phyloP scores from a whole-genome alignment of 1,140 invertebrate species.

The Lepidotrigona ventralis region DNA sequence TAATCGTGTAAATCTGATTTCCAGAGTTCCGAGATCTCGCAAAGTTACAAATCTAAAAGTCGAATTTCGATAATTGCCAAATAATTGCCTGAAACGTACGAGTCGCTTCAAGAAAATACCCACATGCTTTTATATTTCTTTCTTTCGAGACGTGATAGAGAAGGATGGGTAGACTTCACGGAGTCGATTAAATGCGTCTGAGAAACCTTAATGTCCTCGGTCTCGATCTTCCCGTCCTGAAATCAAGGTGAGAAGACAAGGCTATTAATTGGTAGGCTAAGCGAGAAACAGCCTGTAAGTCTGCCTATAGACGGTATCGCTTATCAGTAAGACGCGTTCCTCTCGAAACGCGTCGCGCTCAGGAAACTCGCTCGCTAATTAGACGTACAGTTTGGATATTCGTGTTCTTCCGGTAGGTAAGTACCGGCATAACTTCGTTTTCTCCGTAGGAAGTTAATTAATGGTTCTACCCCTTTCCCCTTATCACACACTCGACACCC shows the following conservation, averaged over 20 bases:
- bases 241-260: slow-evolving; percentile 16
- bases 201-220: slow-evolving; percentile 69
- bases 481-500: slow-evolving; percentile 8
- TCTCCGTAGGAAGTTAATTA: slow-evolving; percentile 63
- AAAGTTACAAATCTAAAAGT: neutral
- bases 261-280: slow-evolving; percentile 52
- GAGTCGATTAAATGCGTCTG: slow-evolving; percentile 82
- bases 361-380: slow-evolving; percentile 65
- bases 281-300: slow-evolving; percentile 27
- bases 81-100: neutral
- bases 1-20: neutral
- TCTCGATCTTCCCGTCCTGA: slow-evolving; percentile 49
- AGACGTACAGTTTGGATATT: slow-evolving; percentile 67
- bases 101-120: slow-evolving; percentile 47
- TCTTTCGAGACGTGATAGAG: slow-evolving; percentile 82
- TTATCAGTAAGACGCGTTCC: slow-evolving; percentile 47
- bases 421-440: slow-evolving; percentile 62
- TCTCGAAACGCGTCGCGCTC: slow-evolving; percentile 48
- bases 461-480: slow-evolving; percentile 38
- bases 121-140: slow-evolving; percentile 84
- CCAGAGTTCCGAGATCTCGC: neutral
- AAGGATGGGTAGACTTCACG: slow-evolving; percentile 83
- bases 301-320: slow-evolving; percentile 54
- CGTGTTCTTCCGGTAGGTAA: slow-evolving; percentile 65
- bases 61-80: neutral